Evolutionary conservation across 2,113 vertebrate genomes (phyloP).

Genomic region (Lepus americanus): DNA sequence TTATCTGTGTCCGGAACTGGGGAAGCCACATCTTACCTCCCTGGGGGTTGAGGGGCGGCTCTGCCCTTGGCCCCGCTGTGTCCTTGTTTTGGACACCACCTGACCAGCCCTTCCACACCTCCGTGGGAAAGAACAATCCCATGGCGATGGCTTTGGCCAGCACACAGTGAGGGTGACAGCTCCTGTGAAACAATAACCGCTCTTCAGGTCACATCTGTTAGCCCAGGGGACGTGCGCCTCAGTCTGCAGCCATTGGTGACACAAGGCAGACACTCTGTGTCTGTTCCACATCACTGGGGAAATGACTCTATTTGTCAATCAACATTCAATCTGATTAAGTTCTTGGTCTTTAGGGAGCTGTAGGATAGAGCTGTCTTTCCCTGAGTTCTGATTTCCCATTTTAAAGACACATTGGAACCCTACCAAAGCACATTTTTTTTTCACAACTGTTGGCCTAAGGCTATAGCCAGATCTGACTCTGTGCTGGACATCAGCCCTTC

Average conservation of each 20-base stretch:
- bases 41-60: not conserved
- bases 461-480: not conserved
- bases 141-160: not conserved
- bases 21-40: not conserved
- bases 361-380: not conserved
- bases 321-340: not conserved
- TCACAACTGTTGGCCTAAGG: not conserved
- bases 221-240: too few species aligned
- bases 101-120: not conserved
- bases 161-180: rapidly evolving
- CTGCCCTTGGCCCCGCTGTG: not conserved
- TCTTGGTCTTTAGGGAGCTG: not conserved
- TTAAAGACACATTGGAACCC: not conserved
- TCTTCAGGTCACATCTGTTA: not conserved
- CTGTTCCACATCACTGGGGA: rapidly evolving
- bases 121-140: not conserved
- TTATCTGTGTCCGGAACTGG: not conserved
- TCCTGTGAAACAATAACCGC: not conserved
- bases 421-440: not conserved
- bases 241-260: rapidly evolving
- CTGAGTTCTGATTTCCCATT: not conserved
- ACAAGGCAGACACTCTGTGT: rapidly evolving
- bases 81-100: not conserved
- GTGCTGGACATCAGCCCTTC: not conserved
- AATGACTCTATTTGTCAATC: not conserved